Conservation (phyloP, 2,113 vertebrate species). For the Turnix velox region DNA sequence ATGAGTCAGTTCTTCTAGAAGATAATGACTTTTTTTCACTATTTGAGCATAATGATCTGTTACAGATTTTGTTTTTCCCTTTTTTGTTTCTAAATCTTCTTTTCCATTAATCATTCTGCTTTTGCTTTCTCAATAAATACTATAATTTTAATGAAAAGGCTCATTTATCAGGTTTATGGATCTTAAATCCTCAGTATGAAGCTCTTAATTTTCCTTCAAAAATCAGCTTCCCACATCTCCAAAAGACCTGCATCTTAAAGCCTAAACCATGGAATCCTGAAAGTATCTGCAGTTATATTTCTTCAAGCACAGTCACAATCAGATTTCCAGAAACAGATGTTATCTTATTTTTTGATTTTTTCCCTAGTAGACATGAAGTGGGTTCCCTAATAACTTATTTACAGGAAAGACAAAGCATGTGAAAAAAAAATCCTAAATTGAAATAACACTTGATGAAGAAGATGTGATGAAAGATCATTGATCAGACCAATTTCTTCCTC, state of each 20-base stretch:
- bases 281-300: neutral
- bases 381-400: neutral
- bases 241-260: neutral
- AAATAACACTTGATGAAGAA: neutral
- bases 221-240: neutral
- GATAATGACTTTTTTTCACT: neutral
- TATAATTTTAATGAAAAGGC: neutral
- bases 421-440: no score
- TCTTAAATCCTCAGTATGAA: neutral
- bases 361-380: neutral
- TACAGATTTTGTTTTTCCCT: neutral
- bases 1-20: neutral
- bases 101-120: neutral
- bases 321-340: neutral
- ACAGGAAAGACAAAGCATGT: neutral
- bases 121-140: neutral
- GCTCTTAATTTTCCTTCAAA: neutral
- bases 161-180: neutral
- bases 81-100: neutral
- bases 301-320: neutral
- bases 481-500: neutral
- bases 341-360: neutral
- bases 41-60: neutral
- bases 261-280: neutral
- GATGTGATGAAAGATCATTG: rapidly evolving